Conservation (phyloP, 2,113 vertebrate genomes). For the Petaurus breviceps region DNA sequence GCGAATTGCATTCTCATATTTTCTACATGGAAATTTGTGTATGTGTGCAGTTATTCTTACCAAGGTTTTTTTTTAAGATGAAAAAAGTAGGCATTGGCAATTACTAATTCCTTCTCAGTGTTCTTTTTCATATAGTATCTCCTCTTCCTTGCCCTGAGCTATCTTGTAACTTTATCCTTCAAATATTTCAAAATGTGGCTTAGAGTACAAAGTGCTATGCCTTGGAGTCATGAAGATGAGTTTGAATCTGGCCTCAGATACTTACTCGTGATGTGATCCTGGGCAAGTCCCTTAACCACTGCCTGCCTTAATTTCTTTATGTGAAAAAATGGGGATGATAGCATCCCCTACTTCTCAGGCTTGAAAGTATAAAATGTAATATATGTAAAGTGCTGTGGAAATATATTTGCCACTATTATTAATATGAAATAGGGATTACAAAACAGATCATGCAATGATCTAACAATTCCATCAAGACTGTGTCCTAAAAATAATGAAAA, state of each 20-base stretch:
- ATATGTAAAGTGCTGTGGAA: neutral
- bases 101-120: neutral
- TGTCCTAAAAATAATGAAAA: neutral
- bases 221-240: neutral
- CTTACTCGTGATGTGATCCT: neutral
- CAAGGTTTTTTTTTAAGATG: neutral
- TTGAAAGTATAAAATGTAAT: neutral
- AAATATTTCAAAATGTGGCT: neutral
- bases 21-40: neutral
- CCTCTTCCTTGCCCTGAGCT: neutral
- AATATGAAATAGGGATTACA: neutral
- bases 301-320: neutral
- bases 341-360: neutral
- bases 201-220: neutral
- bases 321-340: neutral
- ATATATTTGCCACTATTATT: neutral
- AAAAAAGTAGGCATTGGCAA: neutral
- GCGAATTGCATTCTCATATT: neutral
- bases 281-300: neutral
- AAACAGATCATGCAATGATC: neutral
- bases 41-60: neutral
- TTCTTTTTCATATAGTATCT: neutral
- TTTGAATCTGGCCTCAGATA: neutral
- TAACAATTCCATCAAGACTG: neutral
- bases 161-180: neutral